phyloP scores from a whole-genome alignment of 2,113 vertebrate species.

The Brienomyrus brachyistius region DNA sequence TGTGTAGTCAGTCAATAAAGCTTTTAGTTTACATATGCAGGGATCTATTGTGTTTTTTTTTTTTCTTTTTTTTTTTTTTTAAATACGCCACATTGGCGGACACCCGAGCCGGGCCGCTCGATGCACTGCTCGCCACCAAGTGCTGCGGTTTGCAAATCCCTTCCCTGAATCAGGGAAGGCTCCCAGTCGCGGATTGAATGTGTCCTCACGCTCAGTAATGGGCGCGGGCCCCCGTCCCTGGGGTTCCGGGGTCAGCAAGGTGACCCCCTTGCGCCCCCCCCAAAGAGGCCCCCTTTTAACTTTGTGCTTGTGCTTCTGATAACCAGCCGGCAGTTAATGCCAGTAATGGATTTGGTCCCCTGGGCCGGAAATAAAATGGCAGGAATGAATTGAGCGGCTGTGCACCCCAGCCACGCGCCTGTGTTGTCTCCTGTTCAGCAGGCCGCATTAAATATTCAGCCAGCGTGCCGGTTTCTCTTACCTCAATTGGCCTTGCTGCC shows the following conservation, averaged over 20 bases:
- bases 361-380: slow-evolving; percentile 39
- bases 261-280: slow-evolving; percentile 17
- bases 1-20: slow-evolving; percentile 59
- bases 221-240: background rate
- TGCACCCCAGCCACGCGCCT: slow-evolving; percentile 30
- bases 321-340: slow-evolving; percentile 43
- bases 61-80: slow-evolving; percentile 22
- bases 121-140: slow-evolving; percentile 36
- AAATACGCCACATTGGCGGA: slow-evolving; percentile 50
- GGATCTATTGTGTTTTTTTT: slow-evolving; percentile 38
- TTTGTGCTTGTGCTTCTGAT: slow-evolving; percentile 36
- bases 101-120: slow-evolving; percentile 43
- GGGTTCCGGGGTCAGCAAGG: slow-evolving; percentile 17
- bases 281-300: slow-evolving; percentile 27
- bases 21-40: slow-evolving; percentile 72
- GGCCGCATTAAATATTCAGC: slow-evolving; percentile 69
- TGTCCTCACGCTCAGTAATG: slow-evolving; percentile 28
- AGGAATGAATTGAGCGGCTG: slow-evolving; percentile 29
- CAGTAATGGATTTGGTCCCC: slow-evolving; percentile 40
- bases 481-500: slow-evolving; percentile 29
- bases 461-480: slow-evolving; percentile 47
- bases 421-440: slow-evolving; percentile 51
- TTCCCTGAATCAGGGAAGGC: slow-evolving; percentile 25
- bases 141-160: slow-evolving; percentile 44
- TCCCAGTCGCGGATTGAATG: slow-evolving; percentile 24